Evolutionary conservation across 2,888 invertebrate species (phyloP), one percentile per base, ranked within the genome.

Genomic region (Conistra vaccinii): DNA sequence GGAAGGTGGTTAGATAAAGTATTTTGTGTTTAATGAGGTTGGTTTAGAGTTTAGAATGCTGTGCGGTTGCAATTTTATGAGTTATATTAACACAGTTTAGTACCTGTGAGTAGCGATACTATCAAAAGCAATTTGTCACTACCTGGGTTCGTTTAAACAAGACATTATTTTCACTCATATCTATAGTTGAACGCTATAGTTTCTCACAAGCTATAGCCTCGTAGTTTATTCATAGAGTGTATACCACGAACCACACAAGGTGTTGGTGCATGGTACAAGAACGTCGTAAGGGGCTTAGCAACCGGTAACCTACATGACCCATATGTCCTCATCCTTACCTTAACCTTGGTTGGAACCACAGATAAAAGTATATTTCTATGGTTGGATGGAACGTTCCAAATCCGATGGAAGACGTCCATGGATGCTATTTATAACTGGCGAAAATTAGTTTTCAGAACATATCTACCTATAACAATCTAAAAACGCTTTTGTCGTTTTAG

Each of bases 41-140:
- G 62, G 26, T 55, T 68, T 85, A 80, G 57, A 77, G 80, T 87
- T 73, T 63, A 63, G 51, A 85, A 61, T 85, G 51, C 73, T 53
- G 23, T 75, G 67, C 12, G n/a, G n/a, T 12, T 35, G 57, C 17
- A 29, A n/a, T 60, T 60, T 72, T 66, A 63, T 72, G 42, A 23
- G 23, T 48, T 32, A 23, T 53, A 45, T 67, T 66, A 69, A 39
- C 53, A 67, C 58, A 39, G 72, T 81, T 85, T 53, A 70, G 62
- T 85, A 70, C 32, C 67, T 70, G 61, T 67, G 29, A 32, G 45
- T 51, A 55, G 32, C 42, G 51, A 53, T 69, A 23, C 14, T 17
- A 63, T 73, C 48, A 48, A 17, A 14, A 39, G 57, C 32, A 67
- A 61, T 78, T 82, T 63, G 23, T 76, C 45, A 58, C 62, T 76